Conservation (phyloP, 2,888 invertebrate species). For the Himalopsyche tibetana region DNA sequence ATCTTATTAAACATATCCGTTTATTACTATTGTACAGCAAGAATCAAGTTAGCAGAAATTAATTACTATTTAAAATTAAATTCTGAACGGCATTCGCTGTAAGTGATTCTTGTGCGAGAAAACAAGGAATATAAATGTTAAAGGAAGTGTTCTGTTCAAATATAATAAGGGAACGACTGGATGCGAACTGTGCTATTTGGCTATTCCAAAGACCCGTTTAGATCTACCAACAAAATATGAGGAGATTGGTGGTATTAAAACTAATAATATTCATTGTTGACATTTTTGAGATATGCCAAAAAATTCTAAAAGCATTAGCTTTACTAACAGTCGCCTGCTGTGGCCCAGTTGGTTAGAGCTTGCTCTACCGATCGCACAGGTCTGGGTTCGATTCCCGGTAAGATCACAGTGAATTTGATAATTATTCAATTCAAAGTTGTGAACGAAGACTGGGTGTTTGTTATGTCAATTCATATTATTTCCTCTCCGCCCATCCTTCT, state of each 20-base stretch:
- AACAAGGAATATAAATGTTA: neutral
- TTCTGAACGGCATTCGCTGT: neutral
- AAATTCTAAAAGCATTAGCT: too few species aligned
- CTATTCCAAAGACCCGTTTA: neutral
- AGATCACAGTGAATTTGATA: too few species aligned
- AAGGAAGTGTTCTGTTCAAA: neutral
- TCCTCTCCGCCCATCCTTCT: too few species aligned
- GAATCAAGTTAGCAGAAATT: neutral
- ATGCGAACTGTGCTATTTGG: neutral
- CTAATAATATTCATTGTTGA: too few species aligned
- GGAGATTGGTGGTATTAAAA: neutral
- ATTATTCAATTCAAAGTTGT: too few species aligned
- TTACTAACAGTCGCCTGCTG: too few species aligned
- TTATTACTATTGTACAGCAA: neutral
- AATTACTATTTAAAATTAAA: neutral
- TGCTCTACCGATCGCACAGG: too few species aligned
- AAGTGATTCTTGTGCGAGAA: neutral
- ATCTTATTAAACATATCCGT: neutral
- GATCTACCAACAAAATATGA: neutral
- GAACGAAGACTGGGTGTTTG: too few species aligned
- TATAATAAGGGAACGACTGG: constrained; percentile 6
- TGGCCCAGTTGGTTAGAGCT: too few species aligned
- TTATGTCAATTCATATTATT: too few species aligned
- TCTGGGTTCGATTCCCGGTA: too few species aligned
- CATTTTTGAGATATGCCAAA: too few species aligned